Conservation (phyloP, 2,113 vertebrate genomes). For the Syngnathus typhle region DNA sequence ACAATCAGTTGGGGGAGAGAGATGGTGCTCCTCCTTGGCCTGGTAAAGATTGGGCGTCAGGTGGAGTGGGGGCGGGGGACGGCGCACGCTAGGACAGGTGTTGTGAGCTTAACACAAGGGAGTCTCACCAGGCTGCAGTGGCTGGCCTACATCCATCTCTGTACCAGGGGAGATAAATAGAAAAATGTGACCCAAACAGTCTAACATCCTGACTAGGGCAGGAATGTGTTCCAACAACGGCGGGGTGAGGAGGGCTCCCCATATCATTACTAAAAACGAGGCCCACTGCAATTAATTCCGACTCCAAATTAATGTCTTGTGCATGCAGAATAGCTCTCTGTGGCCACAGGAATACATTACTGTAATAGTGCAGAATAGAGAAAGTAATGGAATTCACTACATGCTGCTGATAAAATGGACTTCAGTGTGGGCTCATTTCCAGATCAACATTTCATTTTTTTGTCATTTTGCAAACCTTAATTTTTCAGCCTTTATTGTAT, state of each 20-base stretch:
- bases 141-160: slow-evolving; percentile 71
- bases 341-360: slow-evolving; percentile 51
- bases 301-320: slow-evolving; percentile 56
- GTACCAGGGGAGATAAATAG: slow-evolving; percentile 69
- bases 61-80: slow-evolving; percentile 29
- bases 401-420: slow-evolving; percentile 41
- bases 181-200: slow-evolving; percentile 59
- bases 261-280: slow-evolving; percentile 66
- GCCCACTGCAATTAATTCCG: slow-evolving; percentile 60
- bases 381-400: slow-evolving; percentile 44
- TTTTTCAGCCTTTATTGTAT: slow-evolving; percentile 64
- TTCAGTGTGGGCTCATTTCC: slow-evolving; percentile 52
- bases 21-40: slow-evolving; percentile 69
- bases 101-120: slow-evolving; percentile 60
- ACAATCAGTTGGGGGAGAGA: slow-evolving; percentile 32
- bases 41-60: slow-evolving; percentile 65
- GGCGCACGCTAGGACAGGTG: slow-evolving; percentile 65
- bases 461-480: slow-evolving; percentile 56
- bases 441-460: slow-evolving; percentile 62
- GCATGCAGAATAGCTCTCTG: slow-evolving; percentile 47
- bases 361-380: slow-evolving; percentile 45
- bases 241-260: slow-evolving; percentile 44
- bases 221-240: slow-evolving; percentile 52
- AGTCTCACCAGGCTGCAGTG: slow-evolving; percentile 54
- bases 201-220: slow-evolving; percentile 50